Evolutionary conservation across 1,140 invertebrate species (phyloP), one percentile per base, ranked within the genome.

Genomic region (Belonocnema kinseyi): DNA sequence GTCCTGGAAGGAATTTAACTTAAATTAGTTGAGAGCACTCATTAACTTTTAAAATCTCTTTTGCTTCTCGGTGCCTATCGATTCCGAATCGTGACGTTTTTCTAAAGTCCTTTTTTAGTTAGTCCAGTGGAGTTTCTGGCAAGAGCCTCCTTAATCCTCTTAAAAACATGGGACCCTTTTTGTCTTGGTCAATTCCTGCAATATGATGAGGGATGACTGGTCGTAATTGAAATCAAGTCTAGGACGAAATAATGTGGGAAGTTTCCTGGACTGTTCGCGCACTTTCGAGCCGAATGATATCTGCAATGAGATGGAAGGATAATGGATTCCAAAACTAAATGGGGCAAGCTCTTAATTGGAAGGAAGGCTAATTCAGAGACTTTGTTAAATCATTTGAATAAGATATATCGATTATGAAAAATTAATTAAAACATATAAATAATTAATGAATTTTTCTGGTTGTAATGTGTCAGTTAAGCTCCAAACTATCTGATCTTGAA

Each of bases 371-470:
- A 90, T 90, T 88, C 85, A 83, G 84, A 88, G 89, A 90, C 85
- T 90, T 88, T 83, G 87, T 89, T 90, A 89, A 87, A 90, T 88
- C 86, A 80, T 81, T 83, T 84, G 90, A 90, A 90, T 90, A 89
- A 86, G 85, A 88, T 79, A 75, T 74, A 77, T 66, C 46, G 52
- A 33, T 77, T 54, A 11, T 46, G 3, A 56, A 51, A 53, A 33
- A 5, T 33, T 33, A 33, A 33, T 33, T 33, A 5, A 33, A 33
- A 33, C 3, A 33, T 33, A 5, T 33, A 33, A 33, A 3, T 33
- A 33, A 33, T 33, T 33, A 33, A 33, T 2, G 26, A 33, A n/a
- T n/a, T 33, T 2, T 33, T 33, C 26, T 33, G 5, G 26, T 3
- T 5, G 3, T 33, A 33, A 2, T 5, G 2, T 33, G 5, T 33